Evolutionary conservation across 2,888 invertebrate genomes (phyloP), one percentile per base, ranked within the genome.

Genomic region (Leucania comma): DNA sequence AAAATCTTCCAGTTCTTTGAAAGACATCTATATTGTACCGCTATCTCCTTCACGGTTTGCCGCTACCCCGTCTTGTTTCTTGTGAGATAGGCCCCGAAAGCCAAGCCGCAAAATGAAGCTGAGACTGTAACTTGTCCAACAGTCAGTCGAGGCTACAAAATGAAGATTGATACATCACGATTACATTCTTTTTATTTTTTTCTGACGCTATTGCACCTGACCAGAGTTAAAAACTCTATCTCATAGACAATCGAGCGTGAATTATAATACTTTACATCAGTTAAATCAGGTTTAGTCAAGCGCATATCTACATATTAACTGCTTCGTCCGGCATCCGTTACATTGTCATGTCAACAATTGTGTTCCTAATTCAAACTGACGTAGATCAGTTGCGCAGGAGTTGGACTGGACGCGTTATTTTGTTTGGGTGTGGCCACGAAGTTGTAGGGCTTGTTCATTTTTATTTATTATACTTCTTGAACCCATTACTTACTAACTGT

Each of bases 291-390:
- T n/a, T 68, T 46, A 65, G 53, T 78, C 78, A 72, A 24, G 71
- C 78, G 86, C 74, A 76, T 62, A 78, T 72, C 57, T 77, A 64
- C 48, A 72, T 77, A 53, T 77, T 53, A 46, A 72, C 68, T 61
- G 68, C n/a, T 50, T 48, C 62, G 86, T 87, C 87, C 77, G 81
- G 54, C 65, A 85, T 87, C 86, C 76, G 81, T 82, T 80, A 72
- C 72, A 75, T 75, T 87, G 83, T 82, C 83, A 74, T 76, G 69
- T 71, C 57, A 85, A 87, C 35, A 83, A 87, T 87, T 87, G 85
- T 84, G 86, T 89, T 87, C 90, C 85, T 87, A 88, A 90, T 88
- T 88, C 84, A 82, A 85, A 87, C 68, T 77, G 90, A 89, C 89
- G 83, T 79, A 87, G 86, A 85, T 80, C 74, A 56, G 74, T 63